These are phyloP conservation scores for Axis porcinus DNA, from an alignment of 2,113 vertebrate species.

Conservation along the genomic window DNA sequence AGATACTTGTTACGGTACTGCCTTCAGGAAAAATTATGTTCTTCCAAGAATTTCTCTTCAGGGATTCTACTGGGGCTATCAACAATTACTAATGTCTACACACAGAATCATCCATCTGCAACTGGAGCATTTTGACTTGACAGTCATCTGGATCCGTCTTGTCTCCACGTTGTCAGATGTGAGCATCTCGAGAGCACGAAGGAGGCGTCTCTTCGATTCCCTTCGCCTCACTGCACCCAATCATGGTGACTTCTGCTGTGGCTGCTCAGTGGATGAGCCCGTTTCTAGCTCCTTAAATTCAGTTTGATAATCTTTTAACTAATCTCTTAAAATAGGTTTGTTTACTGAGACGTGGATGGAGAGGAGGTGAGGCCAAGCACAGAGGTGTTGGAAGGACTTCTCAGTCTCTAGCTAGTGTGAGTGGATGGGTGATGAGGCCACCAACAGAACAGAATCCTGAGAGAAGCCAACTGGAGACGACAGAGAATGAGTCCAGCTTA, in stretches of 20 bases:
- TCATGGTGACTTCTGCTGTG: background rate
- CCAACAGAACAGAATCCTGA: too few relatives aligned
- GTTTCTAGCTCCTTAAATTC: background rate
- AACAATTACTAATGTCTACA: background rate
- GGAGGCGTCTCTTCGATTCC: background rate
- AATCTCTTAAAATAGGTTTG: background rate
- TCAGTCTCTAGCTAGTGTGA: background rate
- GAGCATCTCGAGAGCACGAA: too few relatives aligned
- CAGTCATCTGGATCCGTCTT: background rate
- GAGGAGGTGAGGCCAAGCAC: background rate
- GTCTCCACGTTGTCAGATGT: background rate
- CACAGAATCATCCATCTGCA: background rate
- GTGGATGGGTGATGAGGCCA: background rate
- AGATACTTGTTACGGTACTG: background rate
- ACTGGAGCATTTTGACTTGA: too few relatives aligned
- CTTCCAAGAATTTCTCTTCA: background rate
- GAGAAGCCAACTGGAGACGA: background rate
- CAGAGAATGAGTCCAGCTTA: background rate
- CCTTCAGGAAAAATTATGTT: background rate
- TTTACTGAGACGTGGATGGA: background rate
- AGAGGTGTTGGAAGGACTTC: too few relatives aligned
- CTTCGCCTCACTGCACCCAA: background rate
- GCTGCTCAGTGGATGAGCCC: background rate
- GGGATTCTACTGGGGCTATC: background rate
- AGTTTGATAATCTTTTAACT: background rate